A percentile compares a stretch with the other conserved stretches of the same genome.
Conservation (phyloP, 2,113 vertebrate species). For the Thamnaconus septentrionalis region DNA sequence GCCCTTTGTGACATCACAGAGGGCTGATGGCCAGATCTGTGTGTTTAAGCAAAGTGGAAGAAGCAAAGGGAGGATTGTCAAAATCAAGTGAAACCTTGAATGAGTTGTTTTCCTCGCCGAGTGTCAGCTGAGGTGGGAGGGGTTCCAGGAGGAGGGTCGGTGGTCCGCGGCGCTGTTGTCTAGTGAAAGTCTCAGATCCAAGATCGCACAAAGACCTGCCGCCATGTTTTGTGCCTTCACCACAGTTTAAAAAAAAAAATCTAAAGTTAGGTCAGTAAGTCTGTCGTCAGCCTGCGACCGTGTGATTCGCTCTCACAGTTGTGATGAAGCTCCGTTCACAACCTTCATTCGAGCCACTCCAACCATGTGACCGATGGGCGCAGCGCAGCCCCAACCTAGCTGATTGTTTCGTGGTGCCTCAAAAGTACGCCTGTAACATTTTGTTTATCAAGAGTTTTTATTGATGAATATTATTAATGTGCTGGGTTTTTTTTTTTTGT, state of each 20-base stretch:
- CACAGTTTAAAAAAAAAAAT: constrained; percentile 12
- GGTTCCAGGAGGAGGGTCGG: constrained; percentile 6
- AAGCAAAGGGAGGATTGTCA: too few species aligned
- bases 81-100: too few species aligned
- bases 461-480: not conserved
- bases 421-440: constrained; percentile 48
- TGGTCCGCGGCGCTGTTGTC: constrained; percentile 10
- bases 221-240: constrained; percentile 21
- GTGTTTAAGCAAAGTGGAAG: too few species aligned
- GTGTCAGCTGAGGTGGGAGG: constrained; percentile 37
- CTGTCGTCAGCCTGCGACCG: constrained; percentile 47
- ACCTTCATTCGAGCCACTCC: constrained; percentile 53
- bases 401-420: constrained; percentile 67
- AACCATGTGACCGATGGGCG: constrained; percentile 64
- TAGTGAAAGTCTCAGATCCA: not conserved
- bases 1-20: too few species aligned
- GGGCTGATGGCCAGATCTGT: too few species aligned
- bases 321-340: constrained; percentile 22
- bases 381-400: constrained; percentile 65
- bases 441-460: constrained; percentile 43
- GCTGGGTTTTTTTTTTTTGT: too few species aligned
- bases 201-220: too few species aligned
- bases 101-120: constrained; percentile 4
- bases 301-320: constrained; percentile 42
- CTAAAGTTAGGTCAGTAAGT: constrained; percentile 15